Percentiles rank a stretch among this genome's conserved stretches.
Conservation (phyloP, 1,140 invertebrate genomes). For the Mesaphorura yosii region DNA sequence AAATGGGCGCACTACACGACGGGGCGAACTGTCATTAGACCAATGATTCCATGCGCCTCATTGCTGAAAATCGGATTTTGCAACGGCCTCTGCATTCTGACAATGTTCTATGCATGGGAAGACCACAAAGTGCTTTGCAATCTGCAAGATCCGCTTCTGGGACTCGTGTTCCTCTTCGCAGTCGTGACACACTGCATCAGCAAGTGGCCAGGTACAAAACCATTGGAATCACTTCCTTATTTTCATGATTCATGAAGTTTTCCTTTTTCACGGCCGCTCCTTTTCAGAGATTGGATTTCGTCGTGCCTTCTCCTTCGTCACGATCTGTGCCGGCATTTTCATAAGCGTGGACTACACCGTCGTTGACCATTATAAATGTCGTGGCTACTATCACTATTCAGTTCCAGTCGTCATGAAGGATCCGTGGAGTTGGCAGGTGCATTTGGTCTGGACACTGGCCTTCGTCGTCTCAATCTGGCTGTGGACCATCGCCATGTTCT, state of each 20-base stretch:
- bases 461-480: slow-evolving; percentile 38
- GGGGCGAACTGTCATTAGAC: slow-evolving; percentile 11
- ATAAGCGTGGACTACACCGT: slow-evolving; percentile 50
- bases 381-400: slow-evolving; percentile 37
- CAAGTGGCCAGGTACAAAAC: slow-evolving; percentile 48
- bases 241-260: background rate
- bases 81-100: slow-evolving; percentile 24
- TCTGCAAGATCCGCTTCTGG: slow-evolving; percentile 49
- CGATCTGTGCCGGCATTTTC: slow-evolving; percentile 37
- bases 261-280: too few species aligned
- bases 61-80: slow-evolving; percentile 26
- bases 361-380: slow-evolving; percentile 49
- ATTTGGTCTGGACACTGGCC: slow-evolving; percentile 45
- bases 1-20: slow-evolving; percentile 7
- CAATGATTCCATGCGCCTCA: slow-evolving; percentile 16
- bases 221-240: slow-evolving; percentile 3
- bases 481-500: slow-evolving; percentile 28
- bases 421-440: slow-evolving; percentile 40
- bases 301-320: slow-evolving; percentile 16
- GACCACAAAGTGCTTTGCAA: slow-evolving; percentile 45
- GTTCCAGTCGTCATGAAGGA: slow-evolving; percentile 2
- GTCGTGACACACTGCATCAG: slow-evolving; percentile 50
- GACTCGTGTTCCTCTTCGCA: slow-evolving; percentile 45
- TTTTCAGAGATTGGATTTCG: slow-evolving; percentile 22
- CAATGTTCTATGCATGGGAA: slow-evolving; percentile 35